Evolutionary conservation across 2,888 invertebrate species (phyloP).

Genomic region (Acanthoscelides obtectus): DNA sequence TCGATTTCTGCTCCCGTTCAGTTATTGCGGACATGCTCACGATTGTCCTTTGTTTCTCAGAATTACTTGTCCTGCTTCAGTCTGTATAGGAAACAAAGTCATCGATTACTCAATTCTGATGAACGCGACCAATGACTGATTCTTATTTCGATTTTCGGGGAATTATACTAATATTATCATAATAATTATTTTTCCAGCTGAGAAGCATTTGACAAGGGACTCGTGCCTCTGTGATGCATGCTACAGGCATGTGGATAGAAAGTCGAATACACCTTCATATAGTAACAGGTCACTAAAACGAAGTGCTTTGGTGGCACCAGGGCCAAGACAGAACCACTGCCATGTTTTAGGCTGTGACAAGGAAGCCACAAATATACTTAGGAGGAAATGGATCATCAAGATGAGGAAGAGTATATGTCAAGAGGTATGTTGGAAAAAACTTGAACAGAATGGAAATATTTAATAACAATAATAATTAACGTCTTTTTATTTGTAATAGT

Average conservation of each 20-base stretch:
- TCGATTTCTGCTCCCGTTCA: too few species aligned
- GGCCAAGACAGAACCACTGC: conserved; percentile 51
- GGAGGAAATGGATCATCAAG: conserved; percentile 69
- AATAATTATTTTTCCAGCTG: conserved; percentile 50
- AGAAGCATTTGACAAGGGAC: conserved; percentile 76
- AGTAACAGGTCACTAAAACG: conserved; percentile 50
- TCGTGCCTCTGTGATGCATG: conserved; percentile 86
- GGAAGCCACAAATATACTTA: conserved; percentile 59
- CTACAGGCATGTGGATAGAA: conserved; percentile 79
- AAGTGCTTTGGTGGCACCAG: conserved; percentile 40
- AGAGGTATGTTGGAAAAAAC: conserved; percentile 45
- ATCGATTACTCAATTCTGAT: too few species aligned
- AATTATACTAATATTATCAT: background rate
- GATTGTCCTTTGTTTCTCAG: too few species aligned
- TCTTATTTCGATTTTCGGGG: too few species aligned
- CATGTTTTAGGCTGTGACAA: conserved; percentile 61
- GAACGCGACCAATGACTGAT: too few species aligned
- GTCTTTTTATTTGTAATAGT: too few species aligned
- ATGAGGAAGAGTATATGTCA: conserved; percentile 65
- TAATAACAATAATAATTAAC: background rate
- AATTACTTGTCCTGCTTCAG: too few species aligned
- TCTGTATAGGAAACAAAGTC: too few species aligned
- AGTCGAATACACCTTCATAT: conserved; percentile 69
- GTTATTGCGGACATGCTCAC: too few species aligned
- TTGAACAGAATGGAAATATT: background rate